A percentile compares a stretch with the other conserved stretches of the same genome.
Conservation (phyloP, 2,888 invertebrate genomes). For the Athetis lepigone region DNA sequence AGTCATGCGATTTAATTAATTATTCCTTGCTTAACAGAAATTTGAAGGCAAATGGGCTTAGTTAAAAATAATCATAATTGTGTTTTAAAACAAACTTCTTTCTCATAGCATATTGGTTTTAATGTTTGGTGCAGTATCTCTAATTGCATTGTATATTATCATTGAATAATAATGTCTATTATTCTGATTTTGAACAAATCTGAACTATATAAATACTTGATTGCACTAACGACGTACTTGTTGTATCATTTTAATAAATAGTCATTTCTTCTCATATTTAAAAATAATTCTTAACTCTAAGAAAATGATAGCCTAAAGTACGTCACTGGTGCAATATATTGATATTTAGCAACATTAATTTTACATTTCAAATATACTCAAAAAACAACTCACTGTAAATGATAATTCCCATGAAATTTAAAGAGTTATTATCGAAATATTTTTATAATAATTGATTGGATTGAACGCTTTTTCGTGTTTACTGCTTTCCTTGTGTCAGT, state of each 20-base stretch:
- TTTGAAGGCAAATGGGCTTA: constrained; percentile 88
- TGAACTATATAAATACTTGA: constrained; percentile 73
- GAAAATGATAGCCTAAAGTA: constrained; percentile 65
- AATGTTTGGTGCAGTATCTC: constrained; percentile 90
- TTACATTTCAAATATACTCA: constrained; percentile 85
- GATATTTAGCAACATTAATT: constrained; percentile 76
- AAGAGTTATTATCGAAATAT: constrained; percentile 85
- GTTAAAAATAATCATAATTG: constrained; percentile 80
- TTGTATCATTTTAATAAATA: constrained; percentile 17
- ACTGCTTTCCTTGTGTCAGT: constrained; percentile 92
- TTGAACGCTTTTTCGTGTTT: constrained; percentile 91
- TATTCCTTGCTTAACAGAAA: constrained; percentile 79
- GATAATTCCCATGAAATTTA: constrained; percentile 76
- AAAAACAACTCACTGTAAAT: constrained; percentile 89
- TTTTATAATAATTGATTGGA: constrained; percentile 89
- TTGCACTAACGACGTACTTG: constrained; percentile 80
- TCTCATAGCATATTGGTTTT: constrained; percentile 87
- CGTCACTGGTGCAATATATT: constrained; percentile 74
- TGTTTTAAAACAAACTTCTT: constrained; percentile 81
- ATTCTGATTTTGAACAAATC: constrained; percentile 77
- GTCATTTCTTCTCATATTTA: not conserved
- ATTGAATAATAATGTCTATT: constrained; percentile 84
- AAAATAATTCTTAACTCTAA: not conserved
- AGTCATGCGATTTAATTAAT: constrained; percentile 74
- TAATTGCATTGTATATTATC: constrained; percentile 90